These are phyloP conservation scores for Otocyon megalotis DNA, from an alignment of 2,113 vertebrate species.

Conservation along the genomic window DNA sequence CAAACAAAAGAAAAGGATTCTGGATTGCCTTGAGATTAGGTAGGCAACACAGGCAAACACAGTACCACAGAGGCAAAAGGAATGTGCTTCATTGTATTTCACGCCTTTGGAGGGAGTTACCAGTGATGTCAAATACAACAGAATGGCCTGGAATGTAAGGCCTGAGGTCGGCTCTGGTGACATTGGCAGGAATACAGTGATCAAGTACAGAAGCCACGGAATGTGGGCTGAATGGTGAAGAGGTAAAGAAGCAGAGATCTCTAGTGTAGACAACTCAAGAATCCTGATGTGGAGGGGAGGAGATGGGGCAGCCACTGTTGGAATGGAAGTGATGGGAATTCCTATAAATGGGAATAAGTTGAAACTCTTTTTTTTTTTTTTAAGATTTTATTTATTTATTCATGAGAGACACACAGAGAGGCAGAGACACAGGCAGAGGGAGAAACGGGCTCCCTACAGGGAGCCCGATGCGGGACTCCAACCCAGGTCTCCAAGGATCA, in stretches of 20 bases:
- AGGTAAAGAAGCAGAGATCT: neutral
- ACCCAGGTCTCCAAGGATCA: no score
- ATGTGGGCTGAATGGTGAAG: neutral
- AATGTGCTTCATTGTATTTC: accelerated
- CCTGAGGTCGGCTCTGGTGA: neutral
- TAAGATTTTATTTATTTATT: no score
- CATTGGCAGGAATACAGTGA: neutral
- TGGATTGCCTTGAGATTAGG: neutral
- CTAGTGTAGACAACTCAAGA: accelerated
- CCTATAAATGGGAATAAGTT: neutral
- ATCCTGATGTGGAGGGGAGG: neutral
- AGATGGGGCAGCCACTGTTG: accelerated
- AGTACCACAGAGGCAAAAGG: neutral
- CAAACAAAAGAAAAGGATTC: neutral
- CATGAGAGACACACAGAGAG: no score
- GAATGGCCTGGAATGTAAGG: accelerated
- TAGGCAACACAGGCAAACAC: neutral
- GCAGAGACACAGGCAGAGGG: no score
- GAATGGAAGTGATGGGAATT: neutral
- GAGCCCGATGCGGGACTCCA: no score
- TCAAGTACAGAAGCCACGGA: neutral
- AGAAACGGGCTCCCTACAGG: no score
- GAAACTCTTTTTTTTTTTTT: no score
- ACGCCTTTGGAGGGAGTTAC: accelerated
- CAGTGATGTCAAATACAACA: accelerated